Evolutionary conservation across 2,797 vertebrate genomes (phyloP).

Genomic region (Melanotaenia pygmaea): DNA sequence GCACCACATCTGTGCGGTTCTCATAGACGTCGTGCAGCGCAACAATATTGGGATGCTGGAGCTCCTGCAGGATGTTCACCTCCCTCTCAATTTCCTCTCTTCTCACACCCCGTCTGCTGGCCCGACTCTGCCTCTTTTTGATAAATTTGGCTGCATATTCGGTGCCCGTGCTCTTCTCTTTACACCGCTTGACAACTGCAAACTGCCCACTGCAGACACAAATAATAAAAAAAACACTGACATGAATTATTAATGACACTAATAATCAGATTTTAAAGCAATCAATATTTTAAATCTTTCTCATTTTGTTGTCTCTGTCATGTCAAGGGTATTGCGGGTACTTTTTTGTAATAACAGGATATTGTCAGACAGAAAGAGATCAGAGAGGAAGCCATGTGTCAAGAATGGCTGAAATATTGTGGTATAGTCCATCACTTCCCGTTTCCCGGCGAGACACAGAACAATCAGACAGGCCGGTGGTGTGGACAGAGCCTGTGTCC

Average conservation of each 20-base stretch:
- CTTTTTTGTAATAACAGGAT: conserved; percentile 51
- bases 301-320: neutral
- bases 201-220: conserved; percentile 90
- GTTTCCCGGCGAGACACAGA: conserved; percentile 63
- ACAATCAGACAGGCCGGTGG: conserved; percentile 55
- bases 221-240: neutral
- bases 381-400: conserved; percentile 64
- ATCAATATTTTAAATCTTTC: neutral
- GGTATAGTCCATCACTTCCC: conserved; percentile 58
- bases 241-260: neutral
- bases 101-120: conserved; percentile 90
- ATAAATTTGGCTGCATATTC: conserved; percentile 96
- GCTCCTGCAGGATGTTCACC: conserved; percentile 91
- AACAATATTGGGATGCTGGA: conserved; percentile 92
- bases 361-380: conserved; percentile 24
- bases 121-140: conserved; percentile 91
- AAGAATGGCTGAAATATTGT: conserved; percentile 56
- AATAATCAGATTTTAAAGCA: neutral
- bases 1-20: conserved; percentile 94
- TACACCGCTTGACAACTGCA: conserved; percentile 93
- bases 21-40: conserved; percentile 93
- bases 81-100: conserved; percentile 94
- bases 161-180: conserved; percentile 85
- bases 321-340: neutral
- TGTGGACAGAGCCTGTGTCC: conserved; percentile 50